Evolutionary conservation across 2,888 invertebrate species (phyloP).

Genomic region (Stenoptilia bipunctidactyla): DNA sequence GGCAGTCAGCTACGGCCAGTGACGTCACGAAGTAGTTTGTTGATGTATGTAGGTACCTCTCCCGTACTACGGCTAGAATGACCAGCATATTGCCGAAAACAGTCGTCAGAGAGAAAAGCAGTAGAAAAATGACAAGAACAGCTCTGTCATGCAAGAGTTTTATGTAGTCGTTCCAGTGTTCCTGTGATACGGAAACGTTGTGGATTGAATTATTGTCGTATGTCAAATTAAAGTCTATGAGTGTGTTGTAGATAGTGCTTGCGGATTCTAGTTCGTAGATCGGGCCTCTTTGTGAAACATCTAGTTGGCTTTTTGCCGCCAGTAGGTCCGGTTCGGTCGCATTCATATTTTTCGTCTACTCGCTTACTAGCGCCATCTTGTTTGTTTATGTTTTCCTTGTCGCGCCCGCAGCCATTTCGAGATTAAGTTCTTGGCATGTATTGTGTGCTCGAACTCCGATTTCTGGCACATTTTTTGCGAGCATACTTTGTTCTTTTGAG

Average conservation of each 20-base stretch:
- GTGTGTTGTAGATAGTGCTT: slow-evolving; percentile 18
- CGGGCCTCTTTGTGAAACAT: slow-evolving; percentile 40
- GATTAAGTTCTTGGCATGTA: slow-evolving; percentile 64
- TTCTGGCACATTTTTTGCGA: slow-evolving; percentile 49
- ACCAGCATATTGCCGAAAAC: slow-evolving; percentile 96
- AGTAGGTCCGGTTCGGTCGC: slow-evolving; percentile 44
- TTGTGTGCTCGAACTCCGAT: slow-evolving; percentile 48
- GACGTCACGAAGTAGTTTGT: slow-evolving; percentile 99
- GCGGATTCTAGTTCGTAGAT: slow-evolving; percentile 37
- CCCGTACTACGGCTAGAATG: slow-evolving; percentile 92
- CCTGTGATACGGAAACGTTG: slow-evolving; percentile 36
- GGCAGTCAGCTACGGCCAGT: slow-evolving; percentile 94
- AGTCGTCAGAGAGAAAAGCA: slow-evolving; percentile 91
- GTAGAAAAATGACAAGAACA: slow-evolving; percentile 82
- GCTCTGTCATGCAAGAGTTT: slow-evolving; percentile 75
- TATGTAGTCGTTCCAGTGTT: slow-evolving; percentile 58
- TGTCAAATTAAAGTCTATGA: slow-evolving; percentile 41
- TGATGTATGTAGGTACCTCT: slow-evolving; percentile 94
- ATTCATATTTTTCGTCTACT: slow-evolving; percentile 61
- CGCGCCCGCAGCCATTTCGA: slow-evolving; percentile 62
- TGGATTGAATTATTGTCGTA: slow-evolving; percentile 37
- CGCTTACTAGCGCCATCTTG: slow-evolving; percentile 55
- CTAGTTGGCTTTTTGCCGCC: slow-evolving; percentile 58
- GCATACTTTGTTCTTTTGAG: slow-evolving; percentile 37
- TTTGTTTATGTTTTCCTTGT: slow-evolving; percentile 61